Base-by-base conservation (phyloP, 2,888 invertebrate species). In the Leptinotarsa rubiginosa region DNA sequence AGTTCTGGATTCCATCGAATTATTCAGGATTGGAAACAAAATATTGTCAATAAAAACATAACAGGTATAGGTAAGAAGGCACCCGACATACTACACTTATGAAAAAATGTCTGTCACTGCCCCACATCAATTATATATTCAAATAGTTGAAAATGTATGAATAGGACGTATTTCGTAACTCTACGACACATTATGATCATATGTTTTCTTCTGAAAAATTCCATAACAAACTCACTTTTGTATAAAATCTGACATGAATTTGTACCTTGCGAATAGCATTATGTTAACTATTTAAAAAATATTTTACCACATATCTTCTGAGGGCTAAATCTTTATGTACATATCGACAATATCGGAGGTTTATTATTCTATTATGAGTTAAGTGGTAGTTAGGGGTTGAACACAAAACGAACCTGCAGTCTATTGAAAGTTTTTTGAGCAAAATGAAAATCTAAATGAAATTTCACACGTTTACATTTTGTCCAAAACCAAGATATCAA, bases 231-330 rank as follows among this genome's bases (percentile, higher is more conserved):
- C 85, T 85, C 85, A 70, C 82, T 85, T 81, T 80, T 83, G 84
- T 85, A 85, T 86, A 86, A 86, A 86, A 85, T 87, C 86, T 86
- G 86, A 87, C 87, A 77, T 86, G 86, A 87, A 87, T 87, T 87
- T 88, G 88, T 88, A 88, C 88, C 88, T 81, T 87, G 83, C 84
- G 85, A 87, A 88, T 87, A 88, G 87, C 87, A 82, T 84, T 85
- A 72, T 56, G 70, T 75, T 70, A 73, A 75, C 75, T 68, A 65
- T 68, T 70, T 83, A 83, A 84, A 85, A 75, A 70, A 73, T 70
- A 75, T 73, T 70, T 69, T 74, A 70, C 62, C 25, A 67, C 56
- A 70, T 75, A 69, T 74, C 66, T 70, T 85, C 81, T 65, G 68
- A 68, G 66, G 73, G 68, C 69, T 75, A 75, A 75, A 73, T 73